These are phyloP conservation scores for Girardinichthys multiradiatus DNA, from an alignment of 2,113 vertebrate species.

Conservation along the genomic window DNA sequence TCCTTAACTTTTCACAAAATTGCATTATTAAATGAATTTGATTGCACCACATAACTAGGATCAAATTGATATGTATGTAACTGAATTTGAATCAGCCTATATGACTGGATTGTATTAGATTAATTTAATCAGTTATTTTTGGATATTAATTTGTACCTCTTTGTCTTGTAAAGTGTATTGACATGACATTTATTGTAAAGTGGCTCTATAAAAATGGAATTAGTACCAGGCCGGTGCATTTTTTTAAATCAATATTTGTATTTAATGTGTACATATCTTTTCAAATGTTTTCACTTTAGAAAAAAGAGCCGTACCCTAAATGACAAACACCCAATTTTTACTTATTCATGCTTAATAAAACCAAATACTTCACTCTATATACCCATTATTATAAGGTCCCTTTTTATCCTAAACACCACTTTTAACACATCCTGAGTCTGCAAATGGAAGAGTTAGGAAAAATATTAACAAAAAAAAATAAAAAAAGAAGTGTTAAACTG, in stretches of 20 bases:
- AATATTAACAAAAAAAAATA: background rate
- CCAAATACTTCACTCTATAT: background rate
- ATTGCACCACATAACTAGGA: too few species aligned
- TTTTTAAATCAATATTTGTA: background rate
- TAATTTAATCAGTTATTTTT: background rate
- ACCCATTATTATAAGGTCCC: background rate
- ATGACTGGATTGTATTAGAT: background rate
- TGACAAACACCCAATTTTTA: background rate
- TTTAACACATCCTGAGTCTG: constrained; percentile 28
- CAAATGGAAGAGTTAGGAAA: constrained; percentile 19
- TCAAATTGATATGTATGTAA: too few species aligned
- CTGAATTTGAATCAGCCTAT: background rate
- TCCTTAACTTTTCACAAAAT: too few species aligned
- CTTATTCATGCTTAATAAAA: background rate
- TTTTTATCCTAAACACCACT: background rate
- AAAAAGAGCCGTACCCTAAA: background rate
- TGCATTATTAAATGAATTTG: too few species aligned
- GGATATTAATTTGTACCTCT: background rate
- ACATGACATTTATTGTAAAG: too few species aligned
- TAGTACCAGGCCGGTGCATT: background rate
- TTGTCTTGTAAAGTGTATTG: too few species aligned
- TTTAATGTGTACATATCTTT: background rate
- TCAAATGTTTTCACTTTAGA: background rate
- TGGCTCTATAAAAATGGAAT: background rate
- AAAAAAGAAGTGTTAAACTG: constrained; percentile 34